Percentiles rank a stretch among this genome's conserved stretches.
These are phyloP conservation scores for Gryllus bimaculatus DNA, from an alignment of 1,140 invertebrate genomes.

Conservation along the genomic window DNA sequence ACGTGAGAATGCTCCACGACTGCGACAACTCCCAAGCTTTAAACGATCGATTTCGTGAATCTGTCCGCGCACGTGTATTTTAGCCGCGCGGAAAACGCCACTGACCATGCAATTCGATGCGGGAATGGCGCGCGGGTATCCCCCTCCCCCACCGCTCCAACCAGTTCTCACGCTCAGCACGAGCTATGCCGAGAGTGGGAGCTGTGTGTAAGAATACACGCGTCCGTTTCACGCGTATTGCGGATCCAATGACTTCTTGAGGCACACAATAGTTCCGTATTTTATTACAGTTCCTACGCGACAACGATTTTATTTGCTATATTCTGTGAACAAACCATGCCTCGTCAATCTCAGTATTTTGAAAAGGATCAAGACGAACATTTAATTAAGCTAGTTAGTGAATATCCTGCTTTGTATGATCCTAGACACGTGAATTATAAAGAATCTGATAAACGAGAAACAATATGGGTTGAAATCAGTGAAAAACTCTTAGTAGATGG, in stretches of 20 bases:
- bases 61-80: slow-evolving; percentile 2
- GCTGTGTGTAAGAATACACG: neutral
- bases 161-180: neutral
- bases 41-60: slow-evolving; percentile 1
- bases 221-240: neutral
- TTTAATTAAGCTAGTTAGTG: slow-evolving; percentile 5
- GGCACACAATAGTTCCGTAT: neutral
- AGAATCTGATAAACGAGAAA: neutral
- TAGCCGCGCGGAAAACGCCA: slow-evolving; percentile 2
- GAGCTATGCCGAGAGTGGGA: slow-evolving; percentile 2
- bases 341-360: slow-evolving; percentile 1
- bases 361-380: slow-evolving; percentile 1
- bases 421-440: slow-evolving; percentile 1
- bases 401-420: neutral
- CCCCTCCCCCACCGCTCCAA: neutral
- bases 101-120: slow-evolving; percentile 3
- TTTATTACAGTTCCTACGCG: neutral
- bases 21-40: neutral
- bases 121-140: neutral
- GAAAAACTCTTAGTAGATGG: neutral
- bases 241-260: neutral
- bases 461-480: neutral
- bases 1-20: neutral
- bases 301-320: neutral
- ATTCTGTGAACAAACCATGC: neutral